A percentile compares a stretch with the other conserved stretches of the same genome.
Conservation (phyloP, 2,888 invertebrate genomes). For the Athripsodes cinereus region DNA sequence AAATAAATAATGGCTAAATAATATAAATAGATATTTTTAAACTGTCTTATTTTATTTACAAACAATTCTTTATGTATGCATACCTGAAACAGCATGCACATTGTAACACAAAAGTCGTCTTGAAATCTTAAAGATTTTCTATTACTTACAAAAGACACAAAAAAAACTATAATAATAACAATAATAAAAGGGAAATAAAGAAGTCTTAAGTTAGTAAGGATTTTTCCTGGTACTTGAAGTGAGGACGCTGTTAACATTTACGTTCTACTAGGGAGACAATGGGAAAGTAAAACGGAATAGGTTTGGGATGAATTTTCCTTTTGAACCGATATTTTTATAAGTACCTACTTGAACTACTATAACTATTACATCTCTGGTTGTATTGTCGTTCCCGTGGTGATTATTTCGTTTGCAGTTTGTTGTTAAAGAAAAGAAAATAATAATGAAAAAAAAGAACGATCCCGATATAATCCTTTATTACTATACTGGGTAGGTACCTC, state of each 20-base stretch:
- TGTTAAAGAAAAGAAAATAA: constrained; percentile 21
- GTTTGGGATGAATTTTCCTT: background rate
- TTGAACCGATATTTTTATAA: constrained; percentile 5
- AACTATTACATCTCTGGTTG: background rate
- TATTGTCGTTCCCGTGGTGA: constrained; percentile 16
- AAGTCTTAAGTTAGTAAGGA: too few species aligned
- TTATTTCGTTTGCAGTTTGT: constrained; percentile 27
- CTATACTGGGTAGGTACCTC: too few species aligned
- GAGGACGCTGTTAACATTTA: background rate
- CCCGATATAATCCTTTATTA: constrained; percentile 18
- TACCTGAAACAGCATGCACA: too few species aligned
- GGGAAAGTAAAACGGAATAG: background rate
- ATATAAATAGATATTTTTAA: too few species aligned
- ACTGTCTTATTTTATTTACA: too few species aligned
- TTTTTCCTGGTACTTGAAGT: background rate
- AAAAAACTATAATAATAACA: too few species aligned
- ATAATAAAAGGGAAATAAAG: too few species aligned
- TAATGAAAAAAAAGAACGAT: background rate
- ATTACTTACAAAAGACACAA: too few species aligned
- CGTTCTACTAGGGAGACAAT: background rate
- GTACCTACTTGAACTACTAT: constrained; percentile 8
- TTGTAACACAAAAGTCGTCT: too few species aligned
- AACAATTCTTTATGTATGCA: too few species aligned
- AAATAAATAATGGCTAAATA: too few species aligned
- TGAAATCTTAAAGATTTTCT: too few species aligned